Evolutionary conservation across 2,797 vertebrate species (phyloP).

Genomic region (Stomatorhinus walkeri): DNA sequence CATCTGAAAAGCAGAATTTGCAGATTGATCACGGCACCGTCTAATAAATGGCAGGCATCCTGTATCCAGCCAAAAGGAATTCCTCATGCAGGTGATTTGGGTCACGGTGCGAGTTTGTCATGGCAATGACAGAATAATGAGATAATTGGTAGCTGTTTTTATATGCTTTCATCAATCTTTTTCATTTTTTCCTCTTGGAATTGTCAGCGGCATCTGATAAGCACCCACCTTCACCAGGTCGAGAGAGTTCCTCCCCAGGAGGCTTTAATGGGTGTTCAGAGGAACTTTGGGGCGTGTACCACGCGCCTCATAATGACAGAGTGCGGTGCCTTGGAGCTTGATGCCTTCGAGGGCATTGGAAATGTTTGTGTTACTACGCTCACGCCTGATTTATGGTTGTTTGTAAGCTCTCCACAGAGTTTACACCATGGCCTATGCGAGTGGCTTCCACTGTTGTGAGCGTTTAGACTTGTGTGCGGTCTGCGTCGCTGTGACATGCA

Average conservation of each 20-base stretch:
- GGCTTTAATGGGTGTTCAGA: not conserved
- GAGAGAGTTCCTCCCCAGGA: conserved; percentile 29
- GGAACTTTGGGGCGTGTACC: not conserved
- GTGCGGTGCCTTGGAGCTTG: not conserved
- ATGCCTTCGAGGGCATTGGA: not conserved
- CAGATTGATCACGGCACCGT: not conserved
- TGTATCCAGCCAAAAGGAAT: conserved; percentile 44
- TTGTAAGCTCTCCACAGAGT: not conserved
- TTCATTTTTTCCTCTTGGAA: conserved; percentile 48
- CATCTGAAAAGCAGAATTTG: not conserved
- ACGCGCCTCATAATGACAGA: not conserved
- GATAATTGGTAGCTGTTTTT: conserved; percentile 61
- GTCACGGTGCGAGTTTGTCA: conserved; percentile 46
- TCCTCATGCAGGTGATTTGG: conserved; percentile 45
- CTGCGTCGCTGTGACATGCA: not conserved
- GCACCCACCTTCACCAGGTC: conserved; percentile 29
- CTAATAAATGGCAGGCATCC: not conserved
- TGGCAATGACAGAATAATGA: conserved; percentile 67
- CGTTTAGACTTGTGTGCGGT: not conserved
- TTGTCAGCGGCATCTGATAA: conserved; percentile 53
- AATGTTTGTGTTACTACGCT: not conserved
- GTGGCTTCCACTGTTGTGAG: not conserved
- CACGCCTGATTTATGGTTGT: not conserved
- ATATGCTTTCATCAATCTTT: conserved; percentile 56
- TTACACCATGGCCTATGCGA: not conserved